Evolutionary conservation across 1,140 invertebrate genomes (phyloP).

Genomic region (Cotesia chilonis): DNA sequence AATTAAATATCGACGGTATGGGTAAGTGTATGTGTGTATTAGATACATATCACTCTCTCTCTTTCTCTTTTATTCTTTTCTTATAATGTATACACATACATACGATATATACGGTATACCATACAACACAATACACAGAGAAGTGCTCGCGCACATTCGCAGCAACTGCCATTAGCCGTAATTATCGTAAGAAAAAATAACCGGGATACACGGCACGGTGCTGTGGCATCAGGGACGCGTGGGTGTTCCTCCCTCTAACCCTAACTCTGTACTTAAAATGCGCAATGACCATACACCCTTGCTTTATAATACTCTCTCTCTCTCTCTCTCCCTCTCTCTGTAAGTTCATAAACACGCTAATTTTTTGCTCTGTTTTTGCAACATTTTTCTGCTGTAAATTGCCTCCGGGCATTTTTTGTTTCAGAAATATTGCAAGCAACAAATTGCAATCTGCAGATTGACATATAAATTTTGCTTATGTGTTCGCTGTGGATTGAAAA

Average conservation of each 20-base stretch:
- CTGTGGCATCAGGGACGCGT: slow-evolving; percentile 40
- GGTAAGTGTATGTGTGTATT: slow-evolving; percentile 1
- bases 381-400: too few species aligned
- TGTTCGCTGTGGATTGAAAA: too few species aligned
- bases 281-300: too few species aligned
- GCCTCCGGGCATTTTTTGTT: too few species aligned
- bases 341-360: too few species aligned
- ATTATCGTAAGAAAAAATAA: slow-evolving; percentile 51
- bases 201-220: slow-evolving; percentile 38
- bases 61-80: slow-evolving; percentile 1
- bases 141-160: slow-evolving; percentile 43
- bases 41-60: not conserved
- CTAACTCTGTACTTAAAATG: not conserved
- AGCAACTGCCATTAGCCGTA: slow-evolving; percentile 57
- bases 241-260: slow-evolving; percentile 49
- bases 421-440: too few species aligned
- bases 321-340: not conserved
- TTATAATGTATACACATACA: not conserved
- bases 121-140: slow-evolving; percentile 27
- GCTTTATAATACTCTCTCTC: not conserved
- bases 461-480: too few species aligned
- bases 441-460: too few species aligned
- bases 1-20: slow-evolving; percentile 47
- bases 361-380: too few species aligned
- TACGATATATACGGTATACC: not conserved